Evolutionary conservation across 2,888 invertebrate species (phyloP).

Genomic region (Nysson spinosus): DNA sequence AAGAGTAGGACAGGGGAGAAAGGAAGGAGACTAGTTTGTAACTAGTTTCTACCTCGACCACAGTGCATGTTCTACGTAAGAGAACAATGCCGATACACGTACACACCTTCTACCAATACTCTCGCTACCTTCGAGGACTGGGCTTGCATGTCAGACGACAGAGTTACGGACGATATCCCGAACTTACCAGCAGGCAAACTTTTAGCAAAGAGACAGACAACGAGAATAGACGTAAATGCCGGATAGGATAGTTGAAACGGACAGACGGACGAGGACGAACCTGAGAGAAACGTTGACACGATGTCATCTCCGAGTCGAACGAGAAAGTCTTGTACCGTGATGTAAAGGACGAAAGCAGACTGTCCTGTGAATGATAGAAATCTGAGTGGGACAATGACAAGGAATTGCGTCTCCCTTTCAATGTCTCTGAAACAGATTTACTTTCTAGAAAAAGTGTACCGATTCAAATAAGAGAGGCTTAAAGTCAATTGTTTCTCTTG

Average conservation of each 20-base stretch:
- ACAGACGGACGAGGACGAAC: slow-evolving; percentile 8
- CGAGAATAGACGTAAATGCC: slow-evolving; percentile 32
- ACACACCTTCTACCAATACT: slow-evolving; percentile 38
- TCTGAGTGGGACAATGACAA: too few relatives aligned
- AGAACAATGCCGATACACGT: slow-evolving; percentile 60
- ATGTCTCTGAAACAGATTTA: too few relatives aligned
- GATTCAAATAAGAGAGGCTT: too few relatives aligned
- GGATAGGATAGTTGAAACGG: slow-evolving; percentile 16
- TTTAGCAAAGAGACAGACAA: slow-evolving; percentile 53
- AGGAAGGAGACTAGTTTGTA: slow-evolving; percentile 60
- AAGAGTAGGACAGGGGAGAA: slow-evolving; percentile 45
- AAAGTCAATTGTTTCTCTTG: too few relatives aligned
- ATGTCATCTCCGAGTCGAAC: too few relatives aligned
- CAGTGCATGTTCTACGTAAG: slow-evolving; percentile 48
- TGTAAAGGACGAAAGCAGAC: too few relatives aligned
- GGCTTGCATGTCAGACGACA: slow-evolving; percentile 36
- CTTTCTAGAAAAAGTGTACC: too few relatives aligned
- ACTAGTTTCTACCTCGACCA: slow-evolving; percentile 61
- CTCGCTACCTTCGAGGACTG: slow-evolving; percentile 2
- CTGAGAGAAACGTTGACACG: neutral
- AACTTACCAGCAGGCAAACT: slow-evolving; percentile 55
- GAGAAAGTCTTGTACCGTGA: too few relatives aligned
- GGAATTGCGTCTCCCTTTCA: too few relatives aligned
- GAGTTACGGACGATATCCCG: slow-evolving; percentile 59
- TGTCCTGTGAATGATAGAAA: too few relatives aligned